A percentile compares a stretch with the other conserved stretches of the same genome.
These are phyloP conservation scores for Plemyria rubiginata DNA, from an alignment of 2,888 invertebrate species.

Conservation along the genomic window DNA sequence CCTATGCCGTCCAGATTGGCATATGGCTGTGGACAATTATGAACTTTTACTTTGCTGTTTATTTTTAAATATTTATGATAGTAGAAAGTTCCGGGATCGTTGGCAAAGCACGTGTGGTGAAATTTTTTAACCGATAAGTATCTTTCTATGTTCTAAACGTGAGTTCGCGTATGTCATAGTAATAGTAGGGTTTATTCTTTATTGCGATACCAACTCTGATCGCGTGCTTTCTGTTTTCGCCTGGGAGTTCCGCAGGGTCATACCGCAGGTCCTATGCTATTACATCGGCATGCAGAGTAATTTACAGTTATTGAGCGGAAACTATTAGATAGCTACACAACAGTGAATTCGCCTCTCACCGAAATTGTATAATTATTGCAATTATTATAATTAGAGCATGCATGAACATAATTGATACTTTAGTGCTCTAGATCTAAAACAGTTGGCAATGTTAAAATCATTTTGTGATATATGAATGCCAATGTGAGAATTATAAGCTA, in stretches of 20 bases:
- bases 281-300: constrained; percentile 34
- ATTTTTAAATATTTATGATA: constrained; percentile 54
- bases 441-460: constrained; percentile 48
- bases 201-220: constrained; percentile 41
- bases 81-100: constrained; percentile 63
- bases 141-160: constrained; percentile 46
- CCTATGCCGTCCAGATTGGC: constrained; percentile 47
- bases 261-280: constrained; percentile 35
- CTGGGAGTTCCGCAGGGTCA: constrained; percentile 38
- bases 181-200: constrained; percentile 40
- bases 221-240: constrained; percentile 36
- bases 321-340: constrained; percentile 39
- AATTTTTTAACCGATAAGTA: constrained; percentile 50
- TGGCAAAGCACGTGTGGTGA: constrained; percentile 51
- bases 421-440: constrained; percentile 51
- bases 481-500: constrained; percentile 27
- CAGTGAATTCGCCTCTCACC: constrained; percentile 49
- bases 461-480: constrained; percentile 39
- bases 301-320: constrained; percentile 36
- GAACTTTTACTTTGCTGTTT: constrained; percentile 66
- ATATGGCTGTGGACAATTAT: constrained; percentile 62
- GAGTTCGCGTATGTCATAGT: constrained; percentile 49
- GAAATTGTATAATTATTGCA: constrained; percentile 59
- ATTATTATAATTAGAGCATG: constrained; percentile 66
- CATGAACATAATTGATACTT: constrained; percentile 59